Evolutionary conservation across 2,797 vertebrate species (phyloP).

Genomic region (Cottoperca gobio): DNA sequence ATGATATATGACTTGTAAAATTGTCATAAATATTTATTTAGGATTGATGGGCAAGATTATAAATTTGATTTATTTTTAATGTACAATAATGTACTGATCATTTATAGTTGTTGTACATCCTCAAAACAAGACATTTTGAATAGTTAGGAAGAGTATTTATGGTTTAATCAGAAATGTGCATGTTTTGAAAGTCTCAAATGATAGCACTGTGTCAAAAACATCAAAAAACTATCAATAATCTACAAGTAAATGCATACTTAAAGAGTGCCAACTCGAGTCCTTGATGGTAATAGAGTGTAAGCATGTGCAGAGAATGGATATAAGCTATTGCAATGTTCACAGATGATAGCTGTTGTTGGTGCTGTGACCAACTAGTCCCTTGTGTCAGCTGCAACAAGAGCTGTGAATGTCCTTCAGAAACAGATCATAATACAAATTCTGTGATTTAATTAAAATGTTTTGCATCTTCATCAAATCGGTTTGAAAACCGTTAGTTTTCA

Average conservation of each 20-base stretch:
- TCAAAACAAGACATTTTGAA: too few relatives aligned
- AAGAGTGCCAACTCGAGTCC: neutral
- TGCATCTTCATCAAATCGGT: constrained; percentile 11
- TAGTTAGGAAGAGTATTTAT: too few relatives aligned
- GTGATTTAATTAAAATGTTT: constrained; percentile 33
- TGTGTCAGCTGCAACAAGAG: neutral
- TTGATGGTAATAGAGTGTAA: neutral
- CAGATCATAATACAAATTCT: neutral
- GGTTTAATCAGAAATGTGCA: neutral
- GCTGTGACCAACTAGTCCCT: neutral
- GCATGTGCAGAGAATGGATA: neutral
- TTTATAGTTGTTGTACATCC: too few relatives aligned
- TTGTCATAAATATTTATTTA: neutral
- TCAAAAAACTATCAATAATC: too few relatives aligned
- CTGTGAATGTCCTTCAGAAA: neutral
- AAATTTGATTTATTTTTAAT: neutral
- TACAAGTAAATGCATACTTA: neutral
- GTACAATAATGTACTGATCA: too few relatives aligned
- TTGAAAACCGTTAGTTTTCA: too few relatives aligned
- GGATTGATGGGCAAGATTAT: neutral
- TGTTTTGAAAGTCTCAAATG: neutral
- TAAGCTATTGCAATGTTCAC: neutral
- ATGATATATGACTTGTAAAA: neutral
- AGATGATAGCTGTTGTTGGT: neutral
- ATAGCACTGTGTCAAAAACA: neutral